Evolutionary conservation across 2,888 invertebrate genomes (phyloP).

Genomic region (Adelognathus sp.): DNA sequence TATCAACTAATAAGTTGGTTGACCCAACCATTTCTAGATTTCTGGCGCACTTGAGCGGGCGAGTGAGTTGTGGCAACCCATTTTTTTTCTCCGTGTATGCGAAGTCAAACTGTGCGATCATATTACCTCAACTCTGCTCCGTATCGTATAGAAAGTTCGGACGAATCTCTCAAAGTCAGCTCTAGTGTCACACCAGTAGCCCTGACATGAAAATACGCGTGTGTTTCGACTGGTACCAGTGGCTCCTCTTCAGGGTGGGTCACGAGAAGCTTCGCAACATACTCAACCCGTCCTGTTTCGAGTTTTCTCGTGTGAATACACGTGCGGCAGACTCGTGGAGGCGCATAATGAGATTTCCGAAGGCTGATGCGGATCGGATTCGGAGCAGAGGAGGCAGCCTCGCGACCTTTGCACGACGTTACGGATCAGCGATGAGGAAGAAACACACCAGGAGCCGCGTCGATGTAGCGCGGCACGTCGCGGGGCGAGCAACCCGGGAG

Average conservation of each 20-base stretch:
- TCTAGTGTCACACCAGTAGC: no score
- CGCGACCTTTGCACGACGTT: slow-evolving; percentile 23
- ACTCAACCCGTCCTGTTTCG: background rate
- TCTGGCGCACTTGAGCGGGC: no score
- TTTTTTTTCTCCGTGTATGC: no score
- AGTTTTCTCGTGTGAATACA: slow-evolving; percentile 10
- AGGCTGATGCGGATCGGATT: slow-evolving; percentile 64
- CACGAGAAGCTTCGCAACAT: background rate
- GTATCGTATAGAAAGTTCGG: no score
- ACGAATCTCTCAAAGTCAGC: no score
- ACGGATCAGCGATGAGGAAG: slow-evolving; percentile 39
- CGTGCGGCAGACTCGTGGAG: slow-evolving; percentile 35
- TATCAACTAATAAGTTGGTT: no score
- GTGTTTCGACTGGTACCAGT: background rate
- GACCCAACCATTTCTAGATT: no score
- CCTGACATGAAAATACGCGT: no score
- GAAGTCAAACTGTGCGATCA: no score
- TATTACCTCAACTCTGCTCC: no score
- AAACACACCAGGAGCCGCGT: slow-evolving; percentile 37
- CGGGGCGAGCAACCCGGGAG: background rate
- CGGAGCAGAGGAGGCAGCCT: slow-evolving; percentile 38
- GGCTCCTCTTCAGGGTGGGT: background rate
- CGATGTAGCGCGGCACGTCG: slow-evolving; percentile 51
- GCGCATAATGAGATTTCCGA: slow-evolving; percentile 59
- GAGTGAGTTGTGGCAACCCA: no score